A percentile compares a stretch with the other conserved stretches of the same genome.
These are phyloP conservation scores for Drosophila pseudoananassae DNA, from an alignment of 1,140 invertebrate species.

Conservation along the genomic window DNA sequence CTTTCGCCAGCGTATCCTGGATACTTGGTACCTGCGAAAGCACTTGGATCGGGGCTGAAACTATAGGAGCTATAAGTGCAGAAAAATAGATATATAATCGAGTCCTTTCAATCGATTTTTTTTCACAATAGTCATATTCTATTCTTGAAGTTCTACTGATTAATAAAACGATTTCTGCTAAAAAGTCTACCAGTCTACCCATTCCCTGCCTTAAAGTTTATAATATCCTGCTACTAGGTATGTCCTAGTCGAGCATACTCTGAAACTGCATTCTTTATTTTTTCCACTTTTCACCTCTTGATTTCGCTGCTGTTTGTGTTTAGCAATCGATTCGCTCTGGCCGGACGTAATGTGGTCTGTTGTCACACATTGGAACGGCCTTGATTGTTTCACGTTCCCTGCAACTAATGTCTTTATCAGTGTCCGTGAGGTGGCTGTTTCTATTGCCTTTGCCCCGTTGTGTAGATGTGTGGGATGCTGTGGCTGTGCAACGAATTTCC, in stretches of 20 bases:
- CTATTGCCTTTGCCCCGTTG: slow-evolving; percentile 8
- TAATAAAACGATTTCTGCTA: too few relatives aligned
- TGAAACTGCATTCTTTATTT: background rate
- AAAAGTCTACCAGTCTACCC: too few relatives aligned
- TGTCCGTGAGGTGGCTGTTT: background rate
- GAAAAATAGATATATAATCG: slow-evolving; percentile 44
- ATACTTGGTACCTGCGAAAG: slow-evolving; percentile 41
- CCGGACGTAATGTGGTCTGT: slow-evolving; percentile 58
- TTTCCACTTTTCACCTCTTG: slow-evolving; percentile 12
- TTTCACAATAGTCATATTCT: too few relatives aligned
- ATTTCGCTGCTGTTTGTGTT: slow-evolving; percentile 32
- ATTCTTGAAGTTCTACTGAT: background rate
- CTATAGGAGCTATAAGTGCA: background rate
- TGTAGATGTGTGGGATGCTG: slow-evolving; percentile 29
- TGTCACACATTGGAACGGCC: slow-evolving; percentile 66
- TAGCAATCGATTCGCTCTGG: slow-evolving; percentile 72
- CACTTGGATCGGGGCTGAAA: background rate
- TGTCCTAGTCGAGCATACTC: background rate
- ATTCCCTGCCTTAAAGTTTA: too few relatives aligned
- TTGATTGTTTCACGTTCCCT: slow-evolving; percentile 61
- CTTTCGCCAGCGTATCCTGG: slow-evolving; percentile 30
- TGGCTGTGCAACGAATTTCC: slow-evolving; percentile 53
- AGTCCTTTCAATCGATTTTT: too few relatives aligned
- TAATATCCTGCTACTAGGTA: slow-evolving; percentile 8
- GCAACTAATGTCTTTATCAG: slow-evolving; percentile 66